phyloP scores from a whole-genome alignment of 2,797 vertebrate species.

The Ispidina picta region DNA sequence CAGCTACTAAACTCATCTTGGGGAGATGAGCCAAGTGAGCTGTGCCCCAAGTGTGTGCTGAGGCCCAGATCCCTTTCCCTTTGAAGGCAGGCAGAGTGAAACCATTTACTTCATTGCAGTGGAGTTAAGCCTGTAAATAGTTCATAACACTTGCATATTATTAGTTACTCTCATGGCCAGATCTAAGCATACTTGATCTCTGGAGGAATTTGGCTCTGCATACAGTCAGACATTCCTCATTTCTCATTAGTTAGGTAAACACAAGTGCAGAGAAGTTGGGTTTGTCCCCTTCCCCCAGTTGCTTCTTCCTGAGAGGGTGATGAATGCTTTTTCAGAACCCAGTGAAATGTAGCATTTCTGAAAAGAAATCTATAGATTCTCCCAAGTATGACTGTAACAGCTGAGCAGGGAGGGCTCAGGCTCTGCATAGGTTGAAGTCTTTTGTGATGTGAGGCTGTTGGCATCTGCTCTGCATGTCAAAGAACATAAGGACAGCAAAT shows the following conservation, averaged over 20 bases:
- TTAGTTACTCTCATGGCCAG: constrained; percentile 33
- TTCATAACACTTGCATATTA: constrained; percentile 33
- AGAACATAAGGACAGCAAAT: constrained; percentile 53
- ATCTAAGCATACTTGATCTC: constrained; percentile 59
- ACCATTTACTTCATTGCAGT: constrained; percentile 21
- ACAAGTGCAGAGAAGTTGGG: not conserved
- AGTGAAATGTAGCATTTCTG: constrained; percentile 16
- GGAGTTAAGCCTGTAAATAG: constrained; percentile 46
- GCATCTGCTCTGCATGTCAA: constrained; percentile 67
- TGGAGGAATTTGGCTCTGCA: constrained; percentile 57
- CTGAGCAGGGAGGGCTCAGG: constrained; percentile 49
- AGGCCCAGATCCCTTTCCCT: not conserved
- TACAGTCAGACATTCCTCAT: constrained; percentile 40
- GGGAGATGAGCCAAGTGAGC: not conserved
- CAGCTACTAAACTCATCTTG: not conserved
- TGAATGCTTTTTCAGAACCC: not conserved
- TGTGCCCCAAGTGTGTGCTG: not conserved
- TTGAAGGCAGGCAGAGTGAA: constrained; percentile 22
- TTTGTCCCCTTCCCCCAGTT: constrained; percentile 3
- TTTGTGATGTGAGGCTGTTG: constrained; percentile 48
- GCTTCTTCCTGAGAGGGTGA: not conserved
- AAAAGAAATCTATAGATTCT: not conserved
- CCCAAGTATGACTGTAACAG: constrained; percentile 42
- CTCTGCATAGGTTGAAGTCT: constrained; percentile 15
- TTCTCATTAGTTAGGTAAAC: constrained; percentile 50